Evolutionary conservation across 2,113 vertebrate species (phyloP).

Genomic region (Halcyon malimbica): DNA sequence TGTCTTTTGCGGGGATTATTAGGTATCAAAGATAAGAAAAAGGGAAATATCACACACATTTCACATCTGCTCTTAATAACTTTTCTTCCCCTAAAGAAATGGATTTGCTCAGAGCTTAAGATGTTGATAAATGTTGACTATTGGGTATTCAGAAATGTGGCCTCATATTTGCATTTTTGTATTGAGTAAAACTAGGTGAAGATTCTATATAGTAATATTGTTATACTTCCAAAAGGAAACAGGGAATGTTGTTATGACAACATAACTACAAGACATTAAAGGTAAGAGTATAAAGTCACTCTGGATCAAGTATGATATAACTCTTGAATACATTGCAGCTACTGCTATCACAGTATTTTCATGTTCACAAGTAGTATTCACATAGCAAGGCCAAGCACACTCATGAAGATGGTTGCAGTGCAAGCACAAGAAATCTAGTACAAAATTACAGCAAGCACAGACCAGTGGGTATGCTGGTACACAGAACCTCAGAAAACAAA

Average conservation of each 20-base stretch:
- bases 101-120: background rate
- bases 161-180: background rate
- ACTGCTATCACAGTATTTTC: background rate
- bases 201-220: background rate
- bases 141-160: background rate
- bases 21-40: background rate
- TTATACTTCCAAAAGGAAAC: background rate
- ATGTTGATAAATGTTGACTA: background rate
- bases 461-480: background rate
- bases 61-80: background rate
- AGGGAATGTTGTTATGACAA: background rate
- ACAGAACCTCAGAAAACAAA: background rate
- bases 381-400: background rate
- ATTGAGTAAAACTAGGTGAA: background rate
- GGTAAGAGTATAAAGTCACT: background rate
- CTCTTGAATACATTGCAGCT: background rate
- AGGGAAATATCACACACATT: background rate
- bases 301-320: background rate
- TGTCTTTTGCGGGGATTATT: constrained; percentile 1
- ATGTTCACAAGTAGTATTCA: background rate
- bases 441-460: background rate
- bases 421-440: background rate
- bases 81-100: background rate
- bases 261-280: background rate
- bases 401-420: background rate